Conservation (phyloP, 37 sponge, comb jelly and placozoan genomes). For the Geodia barretti region DNA sequence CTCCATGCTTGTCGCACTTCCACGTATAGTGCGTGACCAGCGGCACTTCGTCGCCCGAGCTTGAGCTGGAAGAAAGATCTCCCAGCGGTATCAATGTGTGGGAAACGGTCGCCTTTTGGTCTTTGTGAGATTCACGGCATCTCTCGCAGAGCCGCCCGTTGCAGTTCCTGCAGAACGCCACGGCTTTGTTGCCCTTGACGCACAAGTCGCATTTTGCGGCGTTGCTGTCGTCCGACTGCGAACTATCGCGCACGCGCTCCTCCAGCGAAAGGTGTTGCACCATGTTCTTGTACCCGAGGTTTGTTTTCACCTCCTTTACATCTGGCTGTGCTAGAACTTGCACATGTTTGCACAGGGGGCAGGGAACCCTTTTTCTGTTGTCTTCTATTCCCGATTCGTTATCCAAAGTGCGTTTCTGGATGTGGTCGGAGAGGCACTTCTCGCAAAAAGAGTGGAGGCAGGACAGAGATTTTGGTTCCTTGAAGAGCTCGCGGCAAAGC, state of each 20-base stretch:
- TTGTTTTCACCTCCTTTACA: neutral
- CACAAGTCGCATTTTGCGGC: neutral
- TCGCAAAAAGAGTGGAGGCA: conserved; percentile 5
- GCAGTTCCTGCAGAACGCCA: conserved; percentile 6
- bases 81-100: neutral
- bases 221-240: neutral
- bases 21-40: neutral
- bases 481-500: neutral
- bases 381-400: neutral
- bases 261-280: neutral
- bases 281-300: conserved; percentile 4
- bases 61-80: neutral
- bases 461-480: neutral
- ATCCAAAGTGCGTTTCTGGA: neutral
- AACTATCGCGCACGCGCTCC: neutral
- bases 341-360: neutral
- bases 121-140: neutral
- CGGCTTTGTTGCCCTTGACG: neutral
- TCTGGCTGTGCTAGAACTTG: neutral
- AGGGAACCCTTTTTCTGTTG: neutral
- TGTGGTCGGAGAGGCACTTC: neutral
- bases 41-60: neutral
- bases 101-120: neutral
- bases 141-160: neutral
- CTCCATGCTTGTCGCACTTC: neutral